phyloP scores from a whole-genome alignment of 2,113 vertebrate genomes.

The Campylomormyrus tamandua region DNA sequence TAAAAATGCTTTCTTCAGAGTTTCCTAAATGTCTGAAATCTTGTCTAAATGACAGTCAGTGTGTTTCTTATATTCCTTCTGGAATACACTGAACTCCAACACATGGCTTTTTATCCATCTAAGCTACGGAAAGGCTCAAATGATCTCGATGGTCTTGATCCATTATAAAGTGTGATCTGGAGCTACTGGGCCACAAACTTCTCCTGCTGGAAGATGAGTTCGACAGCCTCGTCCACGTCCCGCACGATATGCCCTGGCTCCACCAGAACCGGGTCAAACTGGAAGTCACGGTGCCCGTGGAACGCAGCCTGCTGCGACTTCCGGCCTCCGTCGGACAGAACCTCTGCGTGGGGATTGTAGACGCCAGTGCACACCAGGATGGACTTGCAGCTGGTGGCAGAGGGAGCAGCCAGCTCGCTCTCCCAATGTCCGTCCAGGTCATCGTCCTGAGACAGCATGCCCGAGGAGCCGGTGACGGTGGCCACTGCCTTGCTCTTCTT shows the following conservation, averaged over 20 bases:
- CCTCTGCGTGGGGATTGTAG: constrained; percentile 55
- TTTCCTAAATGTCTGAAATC: background rate
- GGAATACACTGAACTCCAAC: background rate
- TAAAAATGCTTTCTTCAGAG: background rate
- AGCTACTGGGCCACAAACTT: constrained; percentile 47
- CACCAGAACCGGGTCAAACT: constrained; percentile 62
- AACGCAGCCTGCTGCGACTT: constrained; percentile 49
- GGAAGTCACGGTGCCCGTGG: constrained; percentile 72
- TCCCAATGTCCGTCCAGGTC: constrained; percentile 56
- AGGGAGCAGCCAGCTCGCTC: constrained; percentile 49
- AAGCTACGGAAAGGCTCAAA: background rate
- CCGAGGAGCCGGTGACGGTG: constrained; percentile 37
- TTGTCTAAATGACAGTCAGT: background rate
- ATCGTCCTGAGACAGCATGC: constrained; percentile 46
- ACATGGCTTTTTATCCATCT: background rate
- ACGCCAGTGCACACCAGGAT: constrained; percentile 82
- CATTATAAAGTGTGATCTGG: background rate
- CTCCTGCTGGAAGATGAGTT: constrained; percentile 73
- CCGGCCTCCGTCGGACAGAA: constrained; percentile 35
- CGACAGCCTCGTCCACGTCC: constrained; percentile 74
- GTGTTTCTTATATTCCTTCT: background rate
- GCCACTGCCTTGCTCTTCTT: constrained; percentile 35
- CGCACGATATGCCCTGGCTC: constrained; percentile 64
- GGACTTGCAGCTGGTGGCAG: constrained; percentile 67
- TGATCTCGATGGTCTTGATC: background rate